phyloP scores from a whole-genome alignment of 2,797 vertebrate species.

The Gobio occitaniae region DNA sequence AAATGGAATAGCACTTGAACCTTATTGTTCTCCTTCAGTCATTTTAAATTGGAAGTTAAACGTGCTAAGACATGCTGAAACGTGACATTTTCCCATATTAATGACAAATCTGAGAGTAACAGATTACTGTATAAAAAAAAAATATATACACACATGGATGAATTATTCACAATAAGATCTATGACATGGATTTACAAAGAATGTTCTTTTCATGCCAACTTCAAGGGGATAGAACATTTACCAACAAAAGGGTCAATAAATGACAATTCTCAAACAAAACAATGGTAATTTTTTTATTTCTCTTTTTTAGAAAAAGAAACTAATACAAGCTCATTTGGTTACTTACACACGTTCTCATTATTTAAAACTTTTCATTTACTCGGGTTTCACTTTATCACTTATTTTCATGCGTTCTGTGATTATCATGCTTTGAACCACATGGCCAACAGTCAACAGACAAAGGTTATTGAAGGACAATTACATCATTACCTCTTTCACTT shows the following conservation, averaged over 20 bases:
- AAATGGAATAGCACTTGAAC: not conserved
- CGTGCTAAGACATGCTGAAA: not conserved
- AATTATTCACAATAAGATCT: not conserved
- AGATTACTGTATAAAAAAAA: no score
- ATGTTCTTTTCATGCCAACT: no score
- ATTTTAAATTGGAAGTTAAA: not conserved
- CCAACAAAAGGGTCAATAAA: not conserved
- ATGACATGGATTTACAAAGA: no score
- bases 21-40: not conserved
- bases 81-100: not conserved
- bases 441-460: constrained; percentile 42
- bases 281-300: constrained; percentile 74
- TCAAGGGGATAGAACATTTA: not conserved
- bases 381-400: constrained; percentile 67
- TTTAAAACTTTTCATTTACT: constrained; percentile 65
- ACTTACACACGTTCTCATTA: constrained; percentile 75
- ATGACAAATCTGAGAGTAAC: not conserved
- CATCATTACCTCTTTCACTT: constrained; percentile 39
- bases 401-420: constrained; percentile 59
- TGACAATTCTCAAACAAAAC: constrained; percentile 56
- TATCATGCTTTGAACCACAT: constrained; percentile 79
- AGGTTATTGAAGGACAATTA: constrained; percentile 26
- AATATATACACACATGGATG: no score
- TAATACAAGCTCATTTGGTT: constrained; percentile 83
- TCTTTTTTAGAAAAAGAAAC: constrained; percentile 65